Evolutionary conservation across 2,888 invertebrate species (phyloP), one percentile per base, ranked within the genome.

Genomic region (Lapara coniferarum): DNA sequence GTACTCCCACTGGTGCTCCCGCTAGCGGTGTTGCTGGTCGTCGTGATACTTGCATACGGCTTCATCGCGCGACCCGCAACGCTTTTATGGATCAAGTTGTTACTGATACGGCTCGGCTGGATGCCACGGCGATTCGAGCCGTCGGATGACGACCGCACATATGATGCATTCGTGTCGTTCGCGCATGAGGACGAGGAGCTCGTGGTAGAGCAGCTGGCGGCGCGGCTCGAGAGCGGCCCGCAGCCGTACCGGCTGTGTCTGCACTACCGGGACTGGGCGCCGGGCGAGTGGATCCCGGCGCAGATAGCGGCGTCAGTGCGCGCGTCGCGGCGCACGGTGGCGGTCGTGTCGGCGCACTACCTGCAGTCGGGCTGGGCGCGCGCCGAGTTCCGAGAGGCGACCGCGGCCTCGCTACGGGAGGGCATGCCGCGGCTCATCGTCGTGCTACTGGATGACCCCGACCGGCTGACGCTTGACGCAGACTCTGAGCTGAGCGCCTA

Each of bases 151-250:
- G 53, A 55, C 8, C 53, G 53, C 16, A 19, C 10, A 0, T 55
- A 13, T 86, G 98, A 98, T 85, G 97, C 96, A 0, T 98, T 98
- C 85, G 94, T 98, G 74, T 97, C 97, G 77, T 97, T 96, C 84
- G 96, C 97, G 6, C 96, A 97, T 83, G 95, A 95, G 82, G 97
- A 98, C 84, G 96, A 96, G 79, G 95, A 95, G 12, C 96, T 96
- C 79, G 95, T 97, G 13, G 90, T 95, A 0, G 94, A 95, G 66
- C 92, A 95, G 74, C 84, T 97, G 71, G 93, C 96, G 59, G 95
- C 96, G 0, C 94, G 95, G 66, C 89, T 97, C 71, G 97, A 97
- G 85, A 37, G 66, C 63, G 78, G 89, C 86, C 70, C 51, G 51
- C 7, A 51, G 3, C 51, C 51, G 0, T 51, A 51, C 51, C 51